phyloP scores from a whole-genome alignment of 1,140 invertebrate genomes.

The Pentalonia nigronervosa region DNA sequence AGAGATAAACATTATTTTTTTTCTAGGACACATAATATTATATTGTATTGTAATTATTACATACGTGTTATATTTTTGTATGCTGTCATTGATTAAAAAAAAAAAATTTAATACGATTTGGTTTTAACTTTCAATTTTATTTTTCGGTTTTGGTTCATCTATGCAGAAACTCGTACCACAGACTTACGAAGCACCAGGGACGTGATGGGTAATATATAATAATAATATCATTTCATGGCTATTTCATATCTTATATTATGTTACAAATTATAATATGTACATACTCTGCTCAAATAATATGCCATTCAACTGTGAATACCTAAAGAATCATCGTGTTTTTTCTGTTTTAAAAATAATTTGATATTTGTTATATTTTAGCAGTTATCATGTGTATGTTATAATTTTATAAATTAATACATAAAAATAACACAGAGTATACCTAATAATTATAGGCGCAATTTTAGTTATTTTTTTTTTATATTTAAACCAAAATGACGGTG shows the following conservation, averaged over 20 bases:
- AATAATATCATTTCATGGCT: not conserved
- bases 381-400: not conserved
- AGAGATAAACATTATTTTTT: not conserved
- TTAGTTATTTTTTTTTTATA: not conserved
- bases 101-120: not conserved
- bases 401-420: not conserved
- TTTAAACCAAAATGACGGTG: too few species aligned
- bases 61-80: not conserved
- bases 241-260: not conserved
- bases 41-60: not conserved
- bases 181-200: conserved; percentile 12
- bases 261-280: not conserved
- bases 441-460: not conserved
- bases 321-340: too few species aligned
- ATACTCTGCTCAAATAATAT: too few species aligned
- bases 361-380: not conserved
- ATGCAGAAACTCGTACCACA: conserved; percentile 27
- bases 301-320: too few species aligned
- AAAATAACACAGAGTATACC: not conserved
- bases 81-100: not conserved
- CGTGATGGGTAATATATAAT: conserved; percentile 33
- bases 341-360: not conserved
- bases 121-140: not conserved
- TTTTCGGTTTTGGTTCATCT: conserved; percentile 9
- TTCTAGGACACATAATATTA: not conserved